Evolutionary conservation across 2,888 invertebrate genomes (phyloP), one percentile per base, ranked within the genome.

Genomic region (Tiphia femorata): DNA sequence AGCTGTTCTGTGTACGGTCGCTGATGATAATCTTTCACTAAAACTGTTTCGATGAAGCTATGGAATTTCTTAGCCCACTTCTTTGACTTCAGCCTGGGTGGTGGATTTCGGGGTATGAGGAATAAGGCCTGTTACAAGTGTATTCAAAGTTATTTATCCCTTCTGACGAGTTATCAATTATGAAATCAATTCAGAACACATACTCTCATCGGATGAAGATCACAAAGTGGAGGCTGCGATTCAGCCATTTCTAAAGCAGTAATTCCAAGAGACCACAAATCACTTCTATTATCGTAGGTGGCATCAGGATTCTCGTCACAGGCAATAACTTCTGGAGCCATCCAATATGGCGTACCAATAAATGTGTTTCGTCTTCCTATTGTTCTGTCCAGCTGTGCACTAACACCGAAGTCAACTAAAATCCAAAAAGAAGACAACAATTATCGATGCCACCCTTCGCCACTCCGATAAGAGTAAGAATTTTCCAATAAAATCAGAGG

Each of bases 221-320:
- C 98, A 87, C 98, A 99, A 57, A 99, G 89, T 30, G 99, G 98
- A 63, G 98, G 98, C 86, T 98, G 97, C 77, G 97, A 97, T 87
- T 99, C 99, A 55, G 99, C 98, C 99, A 99, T 99, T 88, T 99
- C 99, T 65, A 99, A 88, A 47, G 98, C 97, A 55, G 98, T 99
- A 80, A 99, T 99, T 78, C 98, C 95, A 69, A 94, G 87, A 42
- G 94, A 94, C 94, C 94, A 95, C 61, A 95, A 87, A 85, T 95
- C 95, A 75, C 94, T 94, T 77, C 95, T 91, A 87, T 98, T 98
- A 86, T 99, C 99, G 82, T 99, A 99, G 16, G 99, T 99, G 57
- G 99, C 98, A 83, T 99, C 98, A 42, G 98, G 97, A 86, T 99
- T 99, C 86, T 99, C 98, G 86, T 99, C 99, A 85, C 99, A 99